phyloP scores from a whole-genome alignment of 2,797 vertebrate species.

The Threskiornis aethiopicus region DNA sequence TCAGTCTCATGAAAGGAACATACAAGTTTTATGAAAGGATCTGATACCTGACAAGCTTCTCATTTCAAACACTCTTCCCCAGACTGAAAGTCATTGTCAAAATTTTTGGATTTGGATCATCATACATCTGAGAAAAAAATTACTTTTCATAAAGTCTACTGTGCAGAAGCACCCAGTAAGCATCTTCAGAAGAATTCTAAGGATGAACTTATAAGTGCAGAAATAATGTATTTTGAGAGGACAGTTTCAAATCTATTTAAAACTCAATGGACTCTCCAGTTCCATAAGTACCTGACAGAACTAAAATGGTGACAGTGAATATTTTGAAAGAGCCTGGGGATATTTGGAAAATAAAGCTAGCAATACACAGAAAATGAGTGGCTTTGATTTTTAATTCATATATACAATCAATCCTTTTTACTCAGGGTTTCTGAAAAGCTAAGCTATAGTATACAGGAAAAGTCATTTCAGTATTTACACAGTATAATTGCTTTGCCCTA shows the following conservation, averaged over 20 bases:
- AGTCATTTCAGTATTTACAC: background rate
- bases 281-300: background rate
- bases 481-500: background rate
- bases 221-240: background rate
- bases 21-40: background rate
- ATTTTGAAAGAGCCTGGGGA: background rate
- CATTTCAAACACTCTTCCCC: background rate
- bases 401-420: background rate
- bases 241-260: background rate
- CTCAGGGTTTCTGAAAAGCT: background rate
- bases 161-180: background rate
- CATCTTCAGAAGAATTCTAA: background rate
- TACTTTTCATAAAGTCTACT: background rate
- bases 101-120: background rate
- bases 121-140: background rate
- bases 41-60: background rate
- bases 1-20: background rate
- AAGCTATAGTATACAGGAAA: background rate
- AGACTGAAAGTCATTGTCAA: background rate
- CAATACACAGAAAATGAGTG: background rate
- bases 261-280: background rate
- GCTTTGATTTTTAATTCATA: background rate
- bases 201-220: background rate
- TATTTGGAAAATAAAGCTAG: background rate
- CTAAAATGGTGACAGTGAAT: background rate